Conservation (phyloP, 2,113 vertebrate species). For the Heterotilapia buettikoferi region DNA sequence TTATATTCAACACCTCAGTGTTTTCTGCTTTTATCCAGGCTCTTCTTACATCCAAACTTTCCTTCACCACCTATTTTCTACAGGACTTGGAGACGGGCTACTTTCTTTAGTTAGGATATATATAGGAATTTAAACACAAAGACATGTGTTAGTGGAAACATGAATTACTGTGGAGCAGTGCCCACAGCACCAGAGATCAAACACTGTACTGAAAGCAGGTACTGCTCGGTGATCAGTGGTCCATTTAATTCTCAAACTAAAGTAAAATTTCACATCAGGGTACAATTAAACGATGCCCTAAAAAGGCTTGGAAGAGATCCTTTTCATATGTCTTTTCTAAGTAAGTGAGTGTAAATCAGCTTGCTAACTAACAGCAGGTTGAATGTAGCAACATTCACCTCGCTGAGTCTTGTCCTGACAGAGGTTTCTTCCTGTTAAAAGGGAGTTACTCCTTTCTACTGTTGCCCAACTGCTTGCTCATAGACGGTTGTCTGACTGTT, state of each 20-base stretch:
- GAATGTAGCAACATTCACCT: not conserved
- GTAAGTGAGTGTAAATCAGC: not conserved
- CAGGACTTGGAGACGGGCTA: not conserved
- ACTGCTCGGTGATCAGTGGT: not conserved
- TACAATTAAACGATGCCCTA: not conserved
- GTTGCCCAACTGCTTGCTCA: not conserved
- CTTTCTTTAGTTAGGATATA: not conserved
- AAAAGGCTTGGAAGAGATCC: not conserved
- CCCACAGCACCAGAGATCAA: not conserved
- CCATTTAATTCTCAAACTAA: not conserved
- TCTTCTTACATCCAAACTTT: not conserved
- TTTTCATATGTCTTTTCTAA: not conserved
- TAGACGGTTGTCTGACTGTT: not conserved
- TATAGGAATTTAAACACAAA: not conserved
- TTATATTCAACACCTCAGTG: not conserved
- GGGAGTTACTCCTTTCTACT: not conserved
- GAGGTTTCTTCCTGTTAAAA: not conserved
- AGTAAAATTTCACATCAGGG: not conserved
- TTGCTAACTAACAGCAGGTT: not conserved
- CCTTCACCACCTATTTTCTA: not conserved
- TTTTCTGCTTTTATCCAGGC: not conserved
- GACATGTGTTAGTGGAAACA: not conserved
- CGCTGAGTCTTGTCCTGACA: not conserved
- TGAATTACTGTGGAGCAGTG: not conserved
- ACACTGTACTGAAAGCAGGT: not conserved